These are phyloP conservation scores for Takifugu flavidus DNA, from an alignment of 2,113 vertebrate species.

Conservation along the genomic window DNA sequence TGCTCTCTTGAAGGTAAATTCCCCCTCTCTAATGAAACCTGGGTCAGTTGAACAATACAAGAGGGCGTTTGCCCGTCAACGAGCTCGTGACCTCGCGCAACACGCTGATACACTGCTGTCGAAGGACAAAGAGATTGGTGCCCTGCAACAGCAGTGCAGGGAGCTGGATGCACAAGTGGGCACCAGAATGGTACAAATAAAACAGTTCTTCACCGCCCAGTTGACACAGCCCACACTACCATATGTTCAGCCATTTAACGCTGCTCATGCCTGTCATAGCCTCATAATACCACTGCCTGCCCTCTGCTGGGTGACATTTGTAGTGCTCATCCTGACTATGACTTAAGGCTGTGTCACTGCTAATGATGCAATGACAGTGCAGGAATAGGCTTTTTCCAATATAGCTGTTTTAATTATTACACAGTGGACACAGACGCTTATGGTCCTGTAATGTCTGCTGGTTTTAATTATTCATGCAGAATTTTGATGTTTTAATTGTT, in stretches of 20 bases:
- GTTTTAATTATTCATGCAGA: conserved; percentile 8
- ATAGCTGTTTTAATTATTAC: conserved; percentile 46
- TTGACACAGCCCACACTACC: neutral
- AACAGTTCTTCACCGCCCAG: neutral
- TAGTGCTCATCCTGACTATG: conserved; percentile 35
- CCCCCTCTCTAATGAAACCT: conserved; percentile 77
- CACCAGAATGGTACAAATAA: conserved; percentile 77
- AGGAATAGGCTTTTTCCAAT: conserved; percentile 28
- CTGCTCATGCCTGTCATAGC: neutral
- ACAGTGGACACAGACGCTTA: conserved; percentile 33
- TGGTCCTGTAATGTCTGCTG: conserved; percentile 41
- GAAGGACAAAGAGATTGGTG: conserved; percentile 93
- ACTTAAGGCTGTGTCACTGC: conserved; percentile 51
- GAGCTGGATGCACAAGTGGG: conserved; percentile 82
- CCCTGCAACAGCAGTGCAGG: conserved; percentile 85
- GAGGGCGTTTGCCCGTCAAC: conserved; percentile 87
- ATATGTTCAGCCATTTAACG: neutral
- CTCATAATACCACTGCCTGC: conserved; percentile 30
- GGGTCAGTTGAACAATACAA: conserved; percentile 86
- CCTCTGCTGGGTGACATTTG: conserved; percentile 59
- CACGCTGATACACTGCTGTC: conserved; percentile 88
- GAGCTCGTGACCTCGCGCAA: conserved; percentile 88
- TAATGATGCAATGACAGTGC: conserved; percentile 55
- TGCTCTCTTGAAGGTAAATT: conserved; percentile 79
- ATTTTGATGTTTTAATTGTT: neutral